These are phyloP conservation scores for Chrysocyon brachyurus DNA, from an alignment of 2,797 vertebrate genomes.

Conservation along the genomic window DNA sequence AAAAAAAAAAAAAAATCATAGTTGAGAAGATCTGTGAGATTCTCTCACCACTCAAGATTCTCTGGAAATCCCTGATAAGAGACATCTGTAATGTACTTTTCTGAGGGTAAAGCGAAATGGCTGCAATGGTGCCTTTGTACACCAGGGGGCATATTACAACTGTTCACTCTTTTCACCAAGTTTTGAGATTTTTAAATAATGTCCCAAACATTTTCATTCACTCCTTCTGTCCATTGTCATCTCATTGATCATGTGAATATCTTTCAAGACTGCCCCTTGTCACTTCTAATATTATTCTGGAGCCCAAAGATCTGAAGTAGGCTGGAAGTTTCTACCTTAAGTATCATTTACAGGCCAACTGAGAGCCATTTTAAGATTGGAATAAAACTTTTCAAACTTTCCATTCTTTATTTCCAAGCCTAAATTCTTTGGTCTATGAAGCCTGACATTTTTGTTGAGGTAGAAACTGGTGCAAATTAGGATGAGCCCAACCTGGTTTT, in stretches of 20 bases:
- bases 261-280: not conserved
- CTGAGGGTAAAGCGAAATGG: not conserved
- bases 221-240: not conserved
- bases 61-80: not conserved
- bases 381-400: conserved; percentile 43
- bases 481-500: not conserved
- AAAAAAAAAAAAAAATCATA: not conserved
- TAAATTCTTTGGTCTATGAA: conserved; percentile 29
- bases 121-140: not conserved
- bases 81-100: not conserved
- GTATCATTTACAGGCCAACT: not conserved
- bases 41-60: not conserved
- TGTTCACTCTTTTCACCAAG: not conserved
- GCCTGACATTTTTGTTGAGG: not conserved
- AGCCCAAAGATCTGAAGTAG: not conserved
- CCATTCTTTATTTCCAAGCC: not conserved
- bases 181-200: not conserved
- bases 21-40: not conserved
- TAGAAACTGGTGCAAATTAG: not conserved
- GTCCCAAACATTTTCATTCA: not conserved
- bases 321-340: not conserved
- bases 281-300: not conserved
- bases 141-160: not conserved
- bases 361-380: conserved; percentile 25
- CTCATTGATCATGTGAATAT: not conserved